These are phyloP conservation scores for Acronicta aceris DNA, from an alignment of 2,888 invertebrate genomes.

Conservation along the genomic window DNA sequence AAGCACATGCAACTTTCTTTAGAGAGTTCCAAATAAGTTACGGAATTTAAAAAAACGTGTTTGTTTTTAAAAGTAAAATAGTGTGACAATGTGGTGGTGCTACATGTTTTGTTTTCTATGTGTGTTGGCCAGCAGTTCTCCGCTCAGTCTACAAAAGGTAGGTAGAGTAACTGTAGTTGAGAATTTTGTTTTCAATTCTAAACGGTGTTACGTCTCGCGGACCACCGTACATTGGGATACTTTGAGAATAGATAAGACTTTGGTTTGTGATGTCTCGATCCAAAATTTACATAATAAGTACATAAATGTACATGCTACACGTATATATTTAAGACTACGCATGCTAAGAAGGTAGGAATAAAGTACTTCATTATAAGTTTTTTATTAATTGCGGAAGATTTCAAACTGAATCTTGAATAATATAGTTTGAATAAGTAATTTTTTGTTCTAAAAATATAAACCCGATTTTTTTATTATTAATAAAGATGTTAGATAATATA, in stretches of 20 bases:
- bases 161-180: constrained; percentile 64
- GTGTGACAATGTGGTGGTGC: constrained; percentile 66
- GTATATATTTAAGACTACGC: constrained; percentile 14
- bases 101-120: constrained; percentile 68
- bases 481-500: no score
- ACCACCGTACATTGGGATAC: constrained; percentile 15
- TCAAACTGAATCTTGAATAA: background rate
- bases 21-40: constrained; percentile 47
- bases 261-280: constrained; percentile 12
- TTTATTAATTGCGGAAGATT: constrained; percentile 13
- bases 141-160: constrained; percentile 68
- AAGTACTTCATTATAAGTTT: constrained; percentile 27
- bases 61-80: constrained; percentile 26
- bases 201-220: constrained; percentile 26
- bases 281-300: background rate
- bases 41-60: constrained; percentile 36
- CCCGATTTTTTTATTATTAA: no score
- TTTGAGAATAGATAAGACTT: constrained; percentile 28
- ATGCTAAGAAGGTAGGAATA: constrained; percentile 33
- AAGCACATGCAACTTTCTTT: constrained; percentile 71
- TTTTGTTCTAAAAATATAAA: no score
- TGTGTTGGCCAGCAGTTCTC: constrained; percentile 60
- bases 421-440: background rate
- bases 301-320: constrained; percentile 19
- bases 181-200: constrained; percentile 37